Evolutionary conservation across 2,113 vertebrate species (phyloP).

Genomic region (Oncorhynchus nerka): DNA sequence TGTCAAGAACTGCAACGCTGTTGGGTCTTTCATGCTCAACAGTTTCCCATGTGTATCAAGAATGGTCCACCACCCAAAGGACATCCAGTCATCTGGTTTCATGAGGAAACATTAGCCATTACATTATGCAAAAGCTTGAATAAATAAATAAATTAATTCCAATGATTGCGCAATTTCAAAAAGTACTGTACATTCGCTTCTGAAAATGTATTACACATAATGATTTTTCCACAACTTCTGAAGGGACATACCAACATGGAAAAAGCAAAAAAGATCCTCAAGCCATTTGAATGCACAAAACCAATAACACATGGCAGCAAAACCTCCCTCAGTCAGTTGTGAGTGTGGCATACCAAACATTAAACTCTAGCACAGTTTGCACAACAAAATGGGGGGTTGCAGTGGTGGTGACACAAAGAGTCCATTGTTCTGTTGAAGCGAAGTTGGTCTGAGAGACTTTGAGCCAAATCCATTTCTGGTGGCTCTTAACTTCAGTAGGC

Average conservation of each 20-base stretch:
- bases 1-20: no score
- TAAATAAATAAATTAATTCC: not conserved
- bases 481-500: constrained; percentile 25
- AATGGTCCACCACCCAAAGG: no score
- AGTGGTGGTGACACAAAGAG: constrained; percentile 50
- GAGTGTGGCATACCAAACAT: constrained; percentile 31
- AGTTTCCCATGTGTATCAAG: no score
- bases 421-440: constrained; percentile 49
- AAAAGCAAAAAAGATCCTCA: constrained; percentile 2
- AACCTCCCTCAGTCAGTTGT: constrained; percentile 18
- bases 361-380: constrained; percentile 33
- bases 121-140: not conserved
- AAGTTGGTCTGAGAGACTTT: constrained; percentile 30
- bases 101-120: not conserved
- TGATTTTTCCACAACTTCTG: constrained; percentile 9
- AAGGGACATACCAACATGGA: not conserved
- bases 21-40: no score
- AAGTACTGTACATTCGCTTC: constrained; percentile 1
- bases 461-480: constrained; percentile 41
- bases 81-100: not conserved
- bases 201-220: not conserved
- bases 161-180: not conserved
- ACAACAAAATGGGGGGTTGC: constrained; percentile 25
- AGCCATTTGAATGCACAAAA: constrained; percentile 18
- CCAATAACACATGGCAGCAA: constrained; percentile 21